Conservation (phyloP, 2,113 vertebrate genomes). For the Promerops cafer region DNA sequence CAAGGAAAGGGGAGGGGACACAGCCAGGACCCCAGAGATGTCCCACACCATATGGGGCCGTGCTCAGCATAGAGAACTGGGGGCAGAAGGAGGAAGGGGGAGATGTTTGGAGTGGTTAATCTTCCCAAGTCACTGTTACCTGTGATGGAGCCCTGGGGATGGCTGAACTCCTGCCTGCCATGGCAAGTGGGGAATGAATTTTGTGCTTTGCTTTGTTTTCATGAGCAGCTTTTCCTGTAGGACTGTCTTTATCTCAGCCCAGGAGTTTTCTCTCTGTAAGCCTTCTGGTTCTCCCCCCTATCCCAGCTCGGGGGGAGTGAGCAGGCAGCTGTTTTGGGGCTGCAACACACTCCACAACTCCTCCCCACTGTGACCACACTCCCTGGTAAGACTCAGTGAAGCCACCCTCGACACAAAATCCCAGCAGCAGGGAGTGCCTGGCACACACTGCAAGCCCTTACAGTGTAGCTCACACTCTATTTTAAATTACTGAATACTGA, state of each 20-base stretch:
- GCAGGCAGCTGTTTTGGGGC: rapidly evolving
- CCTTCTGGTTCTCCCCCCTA: background rate
- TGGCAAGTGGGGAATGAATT: background rate
- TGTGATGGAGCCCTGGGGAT: background rate
- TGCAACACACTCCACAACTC: background rate
- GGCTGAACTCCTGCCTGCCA: background rate
- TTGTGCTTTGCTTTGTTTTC: background rate
- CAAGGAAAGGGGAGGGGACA: background rate
- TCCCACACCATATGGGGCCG: background rate
- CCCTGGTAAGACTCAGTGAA: background rate
- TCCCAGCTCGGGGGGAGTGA: rapidly evolving
- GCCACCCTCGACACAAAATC: rapidly evolving
- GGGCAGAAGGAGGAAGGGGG: background rate
- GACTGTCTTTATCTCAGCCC: background rate
- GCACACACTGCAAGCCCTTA: background rate
- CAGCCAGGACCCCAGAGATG: background rate
- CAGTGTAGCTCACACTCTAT: rapidly evolving
- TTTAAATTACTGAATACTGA: background rate
- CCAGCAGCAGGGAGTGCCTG: background rate
- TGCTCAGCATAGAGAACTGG: background rate
- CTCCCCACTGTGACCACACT: background rate
- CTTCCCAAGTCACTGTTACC: background rate
- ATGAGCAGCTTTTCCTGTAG: background rate
- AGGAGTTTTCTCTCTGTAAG: no score
- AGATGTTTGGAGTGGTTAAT: background rate